Conservation (phyloP, 2,113 vertebrate species). For the Shinisaurus crocodilurus region DNA sequence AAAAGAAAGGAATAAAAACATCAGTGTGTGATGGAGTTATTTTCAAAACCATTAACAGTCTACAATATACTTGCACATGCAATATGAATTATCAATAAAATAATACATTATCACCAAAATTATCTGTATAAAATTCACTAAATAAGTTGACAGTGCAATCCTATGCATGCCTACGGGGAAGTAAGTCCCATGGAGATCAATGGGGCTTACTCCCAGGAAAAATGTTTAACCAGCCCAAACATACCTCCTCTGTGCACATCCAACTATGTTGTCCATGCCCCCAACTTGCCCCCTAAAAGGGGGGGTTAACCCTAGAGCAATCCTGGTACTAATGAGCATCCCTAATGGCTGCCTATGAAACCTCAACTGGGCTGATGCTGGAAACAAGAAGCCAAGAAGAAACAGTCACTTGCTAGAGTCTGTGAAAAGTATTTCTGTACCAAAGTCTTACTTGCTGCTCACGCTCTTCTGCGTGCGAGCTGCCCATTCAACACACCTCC, state of each 20-base stretch:
- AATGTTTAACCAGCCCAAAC: too few species aligned
- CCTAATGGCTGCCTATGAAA: neutral
- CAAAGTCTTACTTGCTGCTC: neutral
- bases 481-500: neutral
- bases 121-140: neutral
- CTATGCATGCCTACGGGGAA: too few species aligned
- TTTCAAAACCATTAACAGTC: neutral
- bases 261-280: neutral
- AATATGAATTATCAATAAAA: neutral
- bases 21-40: neutral
- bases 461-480: neutral
- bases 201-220: too few species aligned
- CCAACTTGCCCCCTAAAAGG: too few species aligned
- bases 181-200: too few species aligned
- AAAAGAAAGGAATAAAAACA: neutral
- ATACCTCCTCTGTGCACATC: neutral
- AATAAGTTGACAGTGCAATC: neutral
- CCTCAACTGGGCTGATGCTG: neutral
- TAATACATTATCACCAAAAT: neutral
- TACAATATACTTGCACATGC: neutral
- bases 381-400: neutral
- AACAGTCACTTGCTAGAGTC: neutral
- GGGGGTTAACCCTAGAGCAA: neutral
- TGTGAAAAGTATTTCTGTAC: neutral
- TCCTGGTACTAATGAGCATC: neutral